Conservation (phyloP, 2,113 vertebrate species). For the Zosterops hypoxanthus region DNA sequence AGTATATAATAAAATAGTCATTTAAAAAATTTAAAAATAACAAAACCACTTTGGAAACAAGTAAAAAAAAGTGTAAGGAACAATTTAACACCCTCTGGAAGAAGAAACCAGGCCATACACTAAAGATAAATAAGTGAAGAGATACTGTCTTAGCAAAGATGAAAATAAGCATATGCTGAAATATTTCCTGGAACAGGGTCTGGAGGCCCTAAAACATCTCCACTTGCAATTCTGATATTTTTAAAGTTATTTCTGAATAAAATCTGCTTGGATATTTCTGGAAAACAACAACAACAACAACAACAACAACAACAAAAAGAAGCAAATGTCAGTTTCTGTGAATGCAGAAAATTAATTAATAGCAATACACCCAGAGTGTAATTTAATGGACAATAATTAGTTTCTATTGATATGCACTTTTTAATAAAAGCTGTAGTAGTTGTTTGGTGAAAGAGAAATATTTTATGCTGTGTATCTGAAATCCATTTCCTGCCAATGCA, state of each 20-base stretch:
- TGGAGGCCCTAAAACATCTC: constrained; percentile 2
- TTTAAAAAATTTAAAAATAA: constrained; percentile 7
- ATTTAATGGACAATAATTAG: constrained; percentile 49
- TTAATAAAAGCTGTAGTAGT: constrained; percentile 21
- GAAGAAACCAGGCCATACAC: constrained; percentile 30
- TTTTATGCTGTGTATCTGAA: constrained; percentile 8
- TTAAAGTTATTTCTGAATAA: neutral
- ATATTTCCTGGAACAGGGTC: constrained; percentile 23
- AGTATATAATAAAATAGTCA: neutral
- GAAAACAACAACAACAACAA: neutral
- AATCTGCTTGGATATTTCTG: neutral
- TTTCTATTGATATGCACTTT: constrained; percentile 12
- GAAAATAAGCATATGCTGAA: constrained; percentile 43
- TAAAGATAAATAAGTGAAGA: constrained; percentile 50
- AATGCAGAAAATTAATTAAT: constrained; percentile 6
- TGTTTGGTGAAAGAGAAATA: constrained; percentile 39
- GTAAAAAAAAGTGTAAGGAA: constrained; percentile 31
- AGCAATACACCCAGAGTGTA: neutral
- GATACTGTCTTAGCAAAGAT: constrained; percentile 22
- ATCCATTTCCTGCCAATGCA: constrained; percentile 40
- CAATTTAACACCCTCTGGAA: constrained; percentile 31
- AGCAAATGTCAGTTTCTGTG: neutral
- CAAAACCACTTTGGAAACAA: constrained; percentile 8
- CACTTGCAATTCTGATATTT: constrained; percentile 14
- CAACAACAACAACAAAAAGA: neutral